These are phyloP conservation scores for Anolis carolinensis DNA, from an alignment of 2,113 vertebrate genomes.

Conservation along the genomic window DNA sequence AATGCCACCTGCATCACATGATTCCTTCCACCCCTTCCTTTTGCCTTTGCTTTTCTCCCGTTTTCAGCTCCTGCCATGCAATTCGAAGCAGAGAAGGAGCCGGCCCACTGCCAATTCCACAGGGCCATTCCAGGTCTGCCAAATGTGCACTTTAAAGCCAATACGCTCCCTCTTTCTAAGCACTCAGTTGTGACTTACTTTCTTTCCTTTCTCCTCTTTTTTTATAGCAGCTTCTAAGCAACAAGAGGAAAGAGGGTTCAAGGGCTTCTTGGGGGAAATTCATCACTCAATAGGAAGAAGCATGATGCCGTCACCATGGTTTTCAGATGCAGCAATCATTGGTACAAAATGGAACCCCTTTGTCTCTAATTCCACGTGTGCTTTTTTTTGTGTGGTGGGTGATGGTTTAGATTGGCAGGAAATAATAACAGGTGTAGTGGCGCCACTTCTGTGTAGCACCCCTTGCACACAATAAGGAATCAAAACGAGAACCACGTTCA, in stretches of 20 bases:
- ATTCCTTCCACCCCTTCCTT: background rate
- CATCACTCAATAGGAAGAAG: constrained; percentile 69
- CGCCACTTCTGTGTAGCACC: background rate
- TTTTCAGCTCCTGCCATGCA: constrained; percentile 22
- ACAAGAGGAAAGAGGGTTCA: constrained; percentile 73
- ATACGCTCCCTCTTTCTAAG: constrained; percentile 43
- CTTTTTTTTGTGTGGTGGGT: constrained; percentile 26
- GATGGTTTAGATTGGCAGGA: background rate
- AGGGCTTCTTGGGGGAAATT: constrained; percentile 71
- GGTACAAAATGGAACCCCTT: constrained; percentile 75
- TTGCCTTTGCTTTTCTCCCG: constrained; percentile 27
- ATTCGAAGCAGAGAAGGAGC: background rate
- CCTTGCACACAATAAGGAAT: background rate
- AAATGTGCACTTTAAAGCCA: constrained; percentile 52
- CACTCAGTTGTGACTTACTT: constrained; percentile 34
- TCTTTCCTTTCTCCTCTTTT: background rate
- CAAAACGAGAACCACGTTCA: too few species aligned
- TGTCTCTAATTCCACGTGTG: constrained; percentile 63
- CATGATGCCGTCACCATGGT: constrained; percentile 75
- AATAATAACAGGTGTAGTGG: constrained; percentile 2
- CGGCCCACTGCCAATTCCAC: constrained; percentile 9
- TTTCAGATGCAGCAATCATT: constrained; percentile 72
- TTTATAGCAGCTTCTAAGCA: constrained; percentile 63
- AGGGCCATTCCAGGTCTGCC: constrained; percentile 9
- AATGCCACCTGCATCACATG: background rate